Evolutionary conservation across 2,888 invertebrate genomes (phyloP).

Genomic region (Eretmocerus hayati): DNA sequence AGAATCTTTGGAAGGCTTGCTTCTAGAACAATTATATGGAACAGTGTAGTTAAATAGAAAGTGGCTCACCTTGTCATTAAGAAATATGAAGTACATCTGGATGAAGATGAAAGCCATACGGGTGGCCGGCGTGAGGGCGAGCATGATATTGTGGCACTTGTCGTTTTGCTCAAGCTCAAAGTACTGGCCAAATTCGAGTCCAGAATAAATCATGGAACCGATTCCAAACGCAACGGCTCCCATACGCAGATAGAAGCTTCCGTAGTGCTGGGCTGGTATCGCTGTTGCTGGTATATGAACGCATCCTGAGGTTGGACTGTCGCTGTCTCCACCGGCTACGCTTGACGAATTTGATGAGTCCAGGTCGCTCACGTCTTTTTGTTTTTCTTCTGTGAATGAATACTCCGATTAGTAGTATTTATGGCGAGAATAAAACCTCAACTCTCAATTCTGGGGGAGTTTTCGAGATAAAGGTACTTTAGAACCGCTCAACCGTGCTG

Average conservation of each 20-base stretch:
- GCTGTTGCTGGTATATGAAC: conserved; percentile 27
- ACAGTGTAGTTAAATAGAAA: not conserved
- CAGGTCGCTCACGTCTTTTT: conserved; percentile 43
- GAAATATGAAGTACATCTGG: conserved; percentile 97
- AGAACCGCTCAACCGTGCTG: too few relatives aligned
- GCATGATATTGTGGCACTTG: conserved; percentile 84
- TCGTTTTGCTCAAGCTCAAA: conserved; percentile 87
- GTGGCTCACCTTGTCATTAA: conserved; percentile 82
- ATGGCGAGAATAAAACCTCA: too few relatives aligned
- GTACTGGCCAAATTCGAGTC: conserved; percentile 89
- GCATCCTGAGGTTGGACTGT: conserved; percentile 28
- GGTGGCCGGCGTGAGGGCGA: conserved; percentile 84
- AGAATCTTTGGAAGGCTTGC: not conserved
- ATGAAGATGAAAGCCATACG: conserved; percentile 94
- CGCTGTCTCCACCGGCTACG: conserved; percentile 42
- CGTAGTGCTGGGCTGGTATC: conserved; percentile 70
- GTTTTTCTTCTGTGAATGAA: too few relatives aligned
- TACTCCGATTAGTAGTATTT: too few relatives aligned
- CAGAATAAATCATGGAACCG: conserved; percentile 95
- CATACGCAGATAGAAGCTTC: conserved; percentile 87
- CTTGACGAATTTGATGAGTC: conserved; percentile 44
- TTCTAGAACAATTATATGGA: not conserved
- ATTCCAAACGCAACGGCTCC: conserved; percentile 94
- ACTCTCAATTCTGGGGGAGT: too few relatives aligned
- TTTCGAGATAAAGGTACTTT: too few relatives aligned